Evolutionary conservation across 2,797 vertebrate species (phyloP).

Genomic region (Spheniscus humboldti): DNA sequence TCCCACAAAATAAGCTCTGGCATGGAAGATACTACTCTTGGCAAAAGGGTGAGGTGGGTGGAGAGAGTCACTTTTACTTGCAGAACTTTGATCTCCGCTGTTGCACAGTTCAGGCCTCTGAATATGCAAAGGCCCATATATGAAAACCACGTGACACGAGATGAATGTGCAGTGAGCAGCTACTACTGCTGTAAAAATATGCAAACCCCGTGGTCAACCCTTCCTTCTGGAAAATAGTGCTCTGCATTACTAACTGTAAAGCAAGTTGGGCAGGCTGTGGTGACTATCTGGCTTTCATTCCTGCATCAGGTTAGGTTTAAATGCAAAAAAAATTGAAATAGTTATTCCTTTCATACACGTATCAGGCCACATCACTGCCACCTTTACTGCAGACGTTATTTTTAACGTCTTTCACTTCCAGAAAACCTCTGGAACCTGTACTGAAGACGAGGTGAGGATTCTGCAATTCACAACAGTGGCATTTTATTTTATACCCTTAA

Average conservation of each 20-base stretch:
- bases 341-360: neutral
- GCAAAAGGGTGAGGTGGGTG: neutral
- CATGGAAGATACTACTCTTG: neutral
- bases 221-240: neutral
- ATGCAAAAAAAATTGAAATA: neutral
- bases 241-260: neutral
- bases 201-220: neutral
- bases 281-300: neutral
- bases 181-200: neutral
- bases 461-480: neutral
- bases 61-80: neutral
- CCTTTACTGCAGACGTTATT: neutral
- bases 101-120: neutral
- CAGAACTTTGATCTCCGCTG: neutral
- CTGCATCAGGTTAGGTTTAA: neutral
- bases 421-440: neutral
- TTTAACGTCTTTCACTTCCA: neutral
- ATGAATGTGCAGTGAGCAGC: neutral
- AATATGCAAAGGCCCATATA: neutral
- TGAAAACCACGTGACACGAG: fast-evolving
- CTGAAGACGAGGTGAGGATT: neutral
- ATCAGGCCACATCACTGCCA: neutral
- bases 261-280: neutral
- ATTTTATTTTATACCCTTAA: neutral
- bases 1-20: neutral